Percentiles rank a stretch among this genome's conserved stretches.
Conservation (phyloP, 1,140 invertebrate genomes). For the Lordiphosa mommai region DNA sequence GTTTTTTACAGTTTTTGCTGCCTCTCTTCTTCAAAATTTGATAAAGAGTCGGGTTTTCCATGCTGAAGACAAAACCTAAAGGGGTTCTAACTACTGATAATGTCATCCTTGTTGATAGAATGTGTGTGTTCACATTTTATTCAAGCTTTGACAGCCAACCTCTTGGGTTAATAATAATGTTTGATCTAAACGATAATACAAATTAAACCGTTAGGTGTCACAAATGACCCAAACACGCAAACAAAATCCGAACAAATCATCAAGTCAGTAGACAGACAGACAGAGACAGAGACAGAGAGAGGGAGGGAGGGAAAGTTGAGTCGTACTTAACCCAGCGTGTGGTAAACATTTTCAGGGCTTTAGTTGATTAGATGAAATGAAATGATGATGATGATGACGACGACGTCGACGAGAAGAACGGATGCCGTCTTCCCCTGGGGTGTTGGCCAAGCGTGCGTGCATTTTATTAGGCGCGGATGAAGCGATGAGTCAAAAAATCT, state of each 20-base stretch:
- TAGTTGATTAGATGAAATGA: constrained; percentile 51
- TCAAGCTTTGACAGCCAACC: not conserved
- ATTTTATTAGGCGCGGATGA: constrained; percentile 72
- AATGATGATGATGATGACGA: too few species aligned
- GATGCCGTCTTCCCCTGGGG: constrained; percentile 37
- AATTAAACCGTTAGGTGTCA: constrained; percentile 70
- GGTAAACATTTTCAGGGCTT: constrained; percentile 33
- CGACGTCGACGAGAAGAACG: constrained; percentile 45
- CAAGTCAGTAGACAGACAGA: not conserved
- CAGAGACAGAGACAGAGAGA: not conserved
- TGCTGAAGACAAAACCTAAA: too few species aligned
- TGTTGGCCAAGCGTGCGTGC: constrained; percentile 65
- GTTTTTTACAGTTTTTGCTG: too few species aligned
- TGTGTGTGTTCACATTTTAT: too few species aligned
- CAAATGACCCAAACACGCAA: constrained; percentile 65
- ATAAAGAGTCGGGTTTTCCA: too few species aligned
- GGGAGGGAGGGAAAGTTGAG: not conserved
- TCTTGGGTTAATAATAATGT: constrained; percentile 57
- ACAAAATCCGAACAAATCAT: not conserved
- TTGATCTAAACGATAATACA: constrained; percentile 56
- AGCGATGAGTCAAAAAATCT: constrained; percentile 46
- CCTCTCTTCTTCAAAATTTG: too few species aligned
- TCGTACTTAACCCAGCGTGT: constrained; percentile 21
- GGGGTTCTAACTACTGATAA: too few species aligned
- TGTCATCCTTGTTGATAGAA: too few species aligned